Evolutionary conservation across 2,113 vertebrate species (phyloP), one percentile per base, ranked within the genome.

Genomic region (Laterallus jamaicensis): DNA sequence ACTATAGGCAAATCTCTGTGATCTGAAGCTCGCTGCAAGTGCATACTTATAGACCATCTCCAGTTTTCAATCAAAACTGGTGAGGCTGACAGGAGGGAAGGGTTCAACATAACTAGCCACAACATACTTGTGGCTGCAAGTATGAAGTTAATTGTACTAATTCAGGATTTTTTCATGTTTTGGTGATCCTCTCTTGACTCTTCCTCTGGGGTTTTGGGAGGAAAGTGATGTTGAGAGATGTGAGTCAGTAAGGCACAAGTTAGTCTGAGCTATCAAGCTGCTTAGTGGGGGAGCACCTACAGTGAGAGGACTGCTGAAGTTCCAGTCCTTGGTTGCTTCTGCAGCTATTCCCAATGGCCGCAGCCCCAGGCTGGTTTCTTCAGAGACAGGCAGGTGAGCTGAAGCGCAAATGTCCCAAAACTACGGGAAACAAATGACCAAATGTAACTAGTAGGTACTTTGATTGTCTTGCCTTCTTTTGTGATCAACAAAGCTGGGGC

Each of bases 381-480:
- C 49, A 93, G 93, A 97, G 92, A 59, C 70, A 78, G 69, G 49
- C 15, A 93, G 63, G 77, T 93, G 91, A 79, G 87, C 84, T 84
- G 89, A 91, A 86, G 49, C 47, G 60, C 8, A 12, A 54, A 47
- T 29, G 22, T 44, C 37, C 62, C 55, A 29, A 62, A 83, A 69
- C 15, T 47, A 37, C 86, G 86, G 60, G 50, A 69, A 91, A 82
- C 5, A 78, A 32, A 82, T 55, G 3, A 92, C 35, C 54, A 75
- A 56, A 55, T 54, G 35, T 71, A 71, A 83, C 60, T 39, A 32
- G 19, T 25, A 31, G 58, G 37, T 92, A 74, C 69, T 75, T 93
- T 29, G 78, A 17, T 80, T 62, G 64, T 37, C 83, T 92, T 93
- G 64, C 49, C 64, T 70, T 75, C 86, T 95, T 67, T 52, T 69